Evolutionary conservation across 2,888 invertebrate genomes (phyloP).

Genomic region (Aproaerema taeniolella): DNA sequence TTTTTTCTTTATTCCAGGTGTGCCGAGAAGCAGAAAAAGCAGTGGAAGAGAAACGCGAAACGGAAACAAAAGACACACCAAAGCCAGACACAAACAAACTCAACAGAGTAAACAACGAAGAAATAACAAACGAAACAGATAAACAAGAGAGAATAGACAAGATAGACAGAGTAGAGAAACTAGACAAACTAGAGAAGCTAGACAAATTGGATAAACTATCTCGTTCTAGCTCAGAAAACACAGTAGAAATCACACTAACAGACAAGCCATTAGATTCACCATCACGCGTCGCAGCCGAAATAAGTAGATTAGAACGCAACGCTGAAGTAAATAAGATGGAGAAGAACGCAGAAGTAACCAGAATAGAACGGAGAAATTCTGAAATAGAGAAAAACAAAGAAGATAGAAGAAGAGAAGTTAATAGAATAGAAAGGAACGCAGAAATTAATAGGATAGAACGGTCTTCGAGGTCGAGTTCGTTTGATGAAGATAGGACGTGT

Average conservation of each 20-base stretch:
- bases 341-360: not conserved
- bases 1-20: conserved; percentile 35
- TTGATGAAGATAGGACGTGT: conserved; percentile 29
- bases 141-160: no score
- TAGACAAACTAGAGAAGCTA: not conserved
- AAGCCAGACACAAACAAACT: conserved; percentile 32
- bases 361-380: not conserved
- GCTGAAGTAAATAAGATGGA: not conserved
- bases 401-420: no score
- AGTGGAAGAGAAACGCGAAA: conserved; percentile 60
- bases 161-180: not conserved
- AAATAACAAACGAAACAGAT: conserved; percentile 26
- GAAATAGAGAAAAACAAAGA: not conserved
- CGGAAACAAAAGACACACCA: conserved; percentile 29
- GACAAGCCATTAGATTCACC: no score
- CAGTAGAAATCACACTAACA: conserved; percentile 2
- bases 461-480: conserved; percentile 24
- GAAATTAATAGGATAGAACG: conserved; percentile 8
- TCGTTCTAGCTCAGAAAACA: conserved; percentile 6
- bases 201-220: conserved; percentile 1
- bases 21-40: conserved; percentile 65
- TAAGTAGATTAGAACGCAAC: not conserved
- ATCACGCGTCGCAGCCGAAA: not conserved
- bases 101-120: conserved; percentile 24
- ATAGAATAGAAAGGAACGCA: no score